Conservation (phyloP, 2,797 vertebrate species). For the Sphaeramia orbicularis region DNA sequence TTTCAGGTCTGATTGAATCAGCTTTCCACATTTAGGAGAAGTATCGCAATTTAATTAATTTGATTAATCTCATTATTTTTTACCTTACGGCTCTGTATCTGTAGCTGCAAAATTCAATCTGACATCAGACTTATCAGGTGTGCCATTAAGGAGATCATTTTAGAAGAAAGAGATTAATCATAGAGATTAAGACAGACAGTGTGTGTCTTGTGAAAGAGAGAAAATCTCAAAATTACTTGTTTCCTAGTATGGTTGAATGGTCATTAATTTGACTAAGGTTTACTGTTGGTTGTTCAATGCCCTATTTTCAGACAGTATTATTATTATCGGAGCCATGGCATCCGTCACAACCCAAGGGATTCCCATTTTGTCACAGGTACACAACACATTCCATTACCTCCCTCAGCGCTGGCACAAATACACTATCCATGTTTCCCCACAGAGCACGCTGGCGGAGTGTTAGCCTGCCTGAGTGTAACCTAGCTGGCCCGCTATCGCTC, state of each 20-base stretch:
- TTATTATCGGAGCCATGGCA: conserved; percentile 56
- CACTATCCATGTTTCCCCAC: conserved; percentile 57
- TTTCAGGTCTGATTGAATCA: conserved; percentile 20
- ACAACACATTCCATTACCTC: conserved; percentile 68
- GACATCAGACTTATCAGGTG: conserved; percentile 69
- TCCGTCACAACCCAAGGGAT: conserved; percentile 67
- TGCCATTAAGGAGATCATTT: conserved; percentile 63
- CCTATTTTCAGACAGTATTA: conserved; percentile 63
- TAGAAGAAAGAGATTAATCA: conserved; percentile 57
- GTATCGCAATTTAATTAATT: conserved; percentile 65
- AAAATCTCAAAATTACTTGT: not conserved
- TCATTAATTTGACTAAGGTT: conserved; percentile 17
- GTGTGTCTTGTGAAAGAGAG: not conserved
- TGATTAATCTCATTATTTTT: conserved; percentile 74
- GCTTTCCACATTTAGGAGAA: conserved; percentile 44
- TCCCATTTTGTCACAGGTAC: conserved; percentile 71
- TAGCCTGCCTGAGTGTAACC: conserved; percentile 67
- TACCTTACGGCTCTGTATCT: conserved; percentile 59
- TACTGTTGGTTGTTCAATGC: conserved; percentile 25
- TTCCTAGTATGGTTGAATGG: conserved; percentile 10
- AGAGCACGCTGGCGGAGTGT: conserved; percentile 43
- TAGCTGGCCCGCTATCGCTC: conserved; percentile 68
- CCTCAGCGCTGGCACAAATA: conserved; percentile 49
- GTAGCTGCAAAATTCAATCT: conserved; percentile 54
- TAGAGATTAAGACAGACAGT: conserved; percentile 36